Base-by-base conservation (phyloP, 1,140 invertebrate species). In the Drosophila subpulchrella region DNA sequence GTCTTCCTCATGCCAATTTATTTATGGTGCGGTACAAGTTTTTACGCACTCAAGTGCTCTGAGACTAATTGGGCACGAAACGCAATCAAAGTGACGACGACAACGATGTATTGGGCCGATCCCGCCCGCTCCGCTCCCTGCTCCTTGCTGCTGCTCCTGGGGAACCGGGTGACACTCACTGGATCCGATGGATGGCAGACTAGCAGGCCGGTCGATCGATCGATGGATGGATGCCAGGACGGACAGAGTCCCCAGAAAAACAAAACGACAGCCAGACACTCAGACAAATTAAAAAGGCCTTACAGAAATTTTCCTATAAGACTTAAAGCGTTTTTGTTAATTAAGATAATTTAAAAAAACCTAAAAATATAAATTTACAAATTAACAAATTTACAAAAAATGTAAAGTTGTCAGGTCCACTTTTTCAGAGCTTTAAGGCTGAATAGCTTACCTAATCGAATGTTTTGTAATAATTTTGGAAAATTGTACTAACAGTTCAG, bases 21-120 rank as follows among this genome's bases (percentile, higher is more conserved):
- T 90, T 90, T 90, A 90, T 90, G 86, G 86, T 91, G 88, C 88
- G 83, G 82, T 90, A 90, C 86, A 90, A 91, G 82, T 90, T 90
- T 90, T 90, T 90, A 91, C 86, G 86, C 86, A 90, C 81, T 90
- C 86, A 89, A 89, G 86, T 86, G 86, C 81, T 90, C 83, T 90
- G 88, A 91, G 86, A 90, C 86, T 90, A 90, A 90, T 90, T 90
- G 86, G 86, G 86, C 88, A 88, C 83, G 88, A 90, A 90, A 89
- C 84, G 84, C 84, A 89, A 89, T 89, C 84, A 89, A 89, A 89
- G 85, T 89, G 84, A 89, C 84, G 84, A 88, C 84, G 84, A 80
- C 72, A 75, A 82, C 82, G 65, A 71, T 62, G 75, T 63, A 78
- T 78, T 77, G 67, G 67, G 27, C 30, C 60, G 42, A 41, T 51